Evolutionary conservation across 2,113 vertebrate species (phyloP).

Genomic region (Cyanoramphus novaezelandiae): DNA sequence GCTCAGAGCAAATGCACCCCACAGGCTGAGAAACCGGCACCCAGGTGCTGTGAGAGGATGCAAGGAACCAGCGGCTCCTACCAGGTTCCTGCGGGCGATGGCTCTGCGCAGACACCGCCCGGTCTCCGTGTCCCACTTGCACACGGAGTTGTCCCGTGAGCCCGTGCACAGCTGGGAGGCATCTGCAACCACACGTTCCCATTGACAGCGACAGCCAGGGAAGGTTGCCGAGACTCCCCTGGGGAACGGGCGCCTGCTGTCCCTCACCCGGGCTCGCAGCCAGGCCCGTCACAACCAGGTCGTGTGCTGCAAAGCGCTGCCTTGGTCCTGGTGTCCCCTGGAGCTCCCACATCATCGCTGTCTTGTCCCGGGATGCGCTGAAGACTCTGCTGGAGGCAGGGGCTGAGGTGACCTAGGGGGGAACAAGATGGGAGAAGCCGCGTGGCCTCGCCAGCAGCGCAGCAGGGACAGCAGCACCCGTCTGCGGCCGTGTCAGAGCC

Average conservation of each 20-base stretch:
- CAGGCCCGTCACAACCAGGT: slow-evolving; percentile 91
- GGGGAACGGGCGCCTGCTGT: background rate
- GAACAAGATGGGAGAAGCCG: background rate
- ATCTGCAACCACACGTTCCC: slow-evolving; percentile 69
- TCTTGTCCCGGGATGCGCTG: slow-evolving; percentile 92
- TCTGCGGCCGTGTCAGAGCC: background rate
- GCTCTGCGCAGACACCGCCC: slow-evolving; percentile 83
- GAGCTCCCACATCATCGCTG: slow-evolving; percentile 89
- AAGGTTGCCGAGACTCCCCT: background rate
- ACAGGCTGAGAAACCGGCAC: rapidly evolving
- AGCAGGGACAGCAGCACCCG: background rate
- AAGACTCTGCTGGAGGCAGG: slow-evolving; percentile 85
- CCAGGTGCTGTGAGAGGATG: rapidly evolving
- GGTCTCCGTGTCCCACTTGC: slow-evolving; percentile 90
- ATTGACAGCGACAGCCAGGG: background rate
- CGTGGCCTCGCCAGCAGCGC: background rate
- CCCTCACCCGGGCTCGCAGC: slow-evolving; percentile 88
- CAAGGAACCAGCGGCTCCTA: slow-evolving; percentile 29
- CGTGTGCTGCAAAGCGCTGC: slow-evolving; percentile 86
- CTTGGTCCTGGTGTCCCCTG: slow-evolving; percentile 73
- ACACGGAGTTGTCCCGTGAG: slow-evolving; percentile 92
- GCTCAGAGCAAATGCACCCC: background rate
- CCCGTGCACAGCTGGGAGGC: slow-evolving; percentile 86
- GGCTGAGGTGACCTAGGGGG: slow-evolving; percentile 81
- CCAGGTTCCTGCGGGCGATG: slow-evolving; percentile 91